phyloP scores from a whole-genome alignment of 2,888 invertebrate genomes.

The Myathropa florea region DNA sequence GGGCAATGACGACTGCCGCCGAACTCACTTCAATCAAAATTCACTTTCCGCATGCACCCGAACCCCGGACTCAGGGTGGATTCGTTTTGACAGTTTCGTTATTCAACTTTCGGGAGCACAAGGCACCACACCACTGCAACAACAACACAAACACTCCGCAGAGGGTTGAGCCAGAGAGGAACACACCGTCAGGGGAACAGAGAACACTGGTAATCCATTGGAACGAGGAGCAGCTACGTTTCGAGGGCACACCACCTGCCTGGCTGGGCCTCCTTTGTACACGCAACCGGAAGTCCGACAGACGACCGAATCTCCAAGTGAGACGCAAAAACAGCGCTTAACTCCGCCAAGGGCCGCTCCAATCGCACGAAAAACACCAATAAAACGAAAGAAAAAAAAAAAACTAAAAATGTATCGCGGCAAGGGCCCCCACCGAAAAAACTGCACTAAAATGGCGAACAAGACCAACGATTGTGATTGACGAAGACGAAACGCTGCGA shows the following conservation, averaged over 20 bases:
- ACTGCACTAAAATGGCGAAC: conserved; percentile 38
- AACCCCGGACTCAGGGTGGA: conserved; percentile 35
- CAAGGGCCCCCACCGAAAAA: not conserved
- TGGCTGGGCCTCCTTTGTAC: not conserved
- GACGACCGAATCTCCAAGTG: conserved; percentile 19
- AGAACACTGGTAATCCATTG: conserved; percentile 68
- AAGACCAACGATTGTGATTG: not conserved
- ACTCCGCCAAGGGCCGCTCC: not conserved
- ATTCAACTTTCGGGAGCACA: not conserved
- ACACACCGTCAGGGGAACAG: conserved; percentile 14
- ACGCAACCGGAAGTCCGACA: conserved; percentile 67
- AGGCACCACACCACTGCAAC: conserved; percentile 2
- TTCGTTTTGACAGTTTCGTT: not conserved
- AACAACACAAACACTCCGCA: not conserved
- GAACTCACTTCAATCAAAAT: not conserved
- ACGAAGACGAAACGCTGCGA: conserved; percentile 35
- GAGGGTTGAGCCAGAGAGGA: not conserved
- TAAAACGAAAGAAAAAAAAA: conserved; percentile 18
- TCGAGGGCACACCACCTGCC: conserved; percentile 47
- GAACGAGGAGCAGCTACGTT: conserved; percentile 10
- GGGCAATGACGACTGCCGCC: conserved; percentile 5
- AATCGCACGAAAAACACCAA: not conserved
- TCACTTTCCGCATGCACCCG: conserved; percentile 1
- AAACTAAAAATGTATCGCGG: conserved; percentile 13
- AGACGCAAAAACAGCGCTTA: not conserved